phyloP scores from a whole-genome alignment of 1,140 invertebrate genomes.

The Acromyrmex charruanus region DNA sequence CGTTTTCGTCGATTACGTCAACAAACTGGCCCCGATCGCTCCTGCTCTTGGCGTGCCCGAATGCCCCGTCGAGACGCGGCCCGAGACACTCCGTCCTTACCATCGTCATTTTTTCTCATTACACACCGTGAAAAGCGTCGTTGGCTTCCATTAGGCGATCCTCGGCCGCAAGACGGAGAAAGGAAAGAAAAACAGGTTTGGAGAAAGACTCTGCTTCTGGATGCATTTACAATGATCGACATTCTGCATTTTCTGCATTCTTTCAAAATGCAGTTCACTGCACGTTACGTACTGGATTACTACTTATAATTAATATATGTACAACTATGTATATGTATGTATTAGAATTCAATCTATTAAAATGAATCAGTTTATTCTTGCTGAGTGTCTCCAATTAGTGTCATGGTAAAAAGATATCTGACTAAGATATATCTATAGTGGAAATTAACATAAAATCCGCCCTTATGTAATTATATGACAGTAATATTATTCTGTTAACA shows the following conservation, averaged over 20 bases:
- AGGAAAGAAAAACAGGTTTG: conserved; percentile 39
- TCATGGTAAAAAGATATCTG: not conserved
- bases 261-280: not conserved
- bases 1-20: conserved; percentile 77
- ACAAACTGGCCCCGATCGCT: conserved; percentile 74
- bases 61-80: conserved; percentile 35
- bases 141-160: conserved; percentile 52
- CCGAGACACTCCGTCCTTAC: conserved; percentile 26
- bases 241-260: conserved; percentile 51
- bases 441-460: not conserved
- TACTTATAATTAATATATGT: too few relatives aligned
- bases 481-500: not conserved
- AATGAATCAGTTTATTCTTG: not conserved
- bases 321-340: too few relatives aligned
- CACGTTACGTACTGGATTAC: not conserved
- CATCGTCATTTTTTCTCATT: conserved; percentile 56
- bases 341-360: not conserved
- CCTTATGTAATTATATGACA: conserved; percentile 3
- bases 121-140: conserved; percentile 52
- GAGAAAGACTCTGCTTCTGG: conserved; percentile 5
- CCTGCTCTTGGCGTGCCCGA: conserved; percentile 51
- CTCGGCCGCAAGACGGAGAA: not conserved
- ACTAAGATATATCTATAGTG: not conserved
- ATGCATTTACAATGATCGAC: not conserved
- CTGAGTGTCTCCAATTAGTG: not conserved